Evolutionary conservation across 2,113 vertebrate species (phyloP).

Genomic region (Irena cyanogastra): DNA sequence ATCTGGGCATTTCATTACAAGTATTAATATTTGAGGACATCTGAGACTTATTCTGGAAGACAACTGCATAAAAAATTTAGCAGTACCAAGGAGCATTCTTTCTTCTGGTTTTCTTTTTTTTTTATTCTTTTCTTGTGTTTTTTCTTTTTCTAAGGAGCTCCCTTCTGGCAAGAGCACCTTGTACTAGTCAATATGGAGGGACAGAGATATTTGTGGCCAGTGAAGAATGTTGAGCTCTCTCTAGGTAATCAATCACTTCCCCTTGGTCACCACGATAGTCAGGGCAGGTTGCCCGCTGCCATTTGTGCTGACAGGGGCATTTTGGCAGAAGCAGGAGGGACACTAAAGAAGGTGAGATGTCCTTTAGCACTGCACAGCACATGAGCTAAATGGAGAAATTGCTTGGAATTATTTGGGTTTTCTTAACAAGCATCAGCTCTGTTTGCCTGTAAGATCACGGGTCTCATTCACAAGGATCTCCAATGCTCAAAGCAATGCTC

Average conservation of each 20-base stretch:
- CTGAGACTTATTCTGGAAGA: constrained; percentile 2
- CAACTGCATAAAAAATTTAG: not conserved
- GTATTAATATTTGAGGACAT: constrained; percentile 46
- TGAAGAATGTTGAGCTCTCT: not conserved
- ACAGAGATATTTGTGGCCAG: not conserved
- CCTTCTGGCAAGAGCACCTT: not conserved
- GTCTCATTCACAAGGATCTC: not conserved
- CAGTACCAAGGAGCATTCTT: not conserved
- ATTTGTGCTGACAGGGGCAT: not conserved
- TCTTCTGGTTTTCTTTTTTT: not conserved
- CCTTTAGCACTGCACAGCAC: not conserved
- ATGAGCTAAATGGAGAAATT: not conserved
- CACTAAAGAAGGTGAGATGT: not conserved
- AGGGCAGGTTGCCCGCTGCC: not conserved
- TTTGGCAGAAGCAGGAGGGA: not conserved
- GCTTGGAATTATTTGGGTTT: not conserved
- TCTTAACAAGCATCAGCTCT: not conserved
- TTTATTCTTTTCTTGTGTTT: too few relatives aligned
- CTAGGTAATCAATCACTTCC: not conserved
- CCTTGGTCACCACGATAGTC: not conserved
- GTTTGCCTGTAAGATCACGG: rapidly evolving
- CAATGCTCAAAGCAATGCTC: not conserved
- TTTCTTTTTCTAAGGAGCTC: not conserved
- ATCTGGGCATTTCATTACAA: constrained; percentile 11
- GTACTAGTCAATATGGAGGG: rapidly evolving